phyloP scores from a whole-genome alignment of 2,797 vertebrate species.

The Pangasius krempfi region DNA sequence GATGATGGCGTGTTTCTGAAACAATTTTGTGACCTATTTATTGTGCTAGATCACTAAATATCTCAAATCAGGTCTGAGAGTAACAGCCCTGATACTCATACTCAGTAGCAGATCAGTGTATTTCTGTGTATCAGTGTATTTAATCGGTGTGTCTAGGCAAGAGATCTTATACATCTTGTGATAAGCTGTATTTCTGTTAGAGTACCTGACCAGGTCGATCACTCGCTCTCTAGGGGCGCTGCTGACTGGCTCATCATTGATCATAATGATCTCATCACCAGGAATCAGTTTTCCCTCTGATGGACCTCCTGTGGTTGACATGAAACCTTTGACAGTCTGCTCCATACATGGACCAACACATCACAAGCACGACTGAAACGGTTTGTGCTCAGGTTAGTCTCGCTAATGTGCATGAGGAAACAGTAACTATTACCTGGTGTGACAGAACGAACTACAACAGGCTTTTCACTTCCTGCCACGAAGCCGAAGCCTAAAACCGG shows the following conservation, averaged over 20 bases:
- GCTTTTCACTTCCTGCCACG: slow-evolving; percentile 98
- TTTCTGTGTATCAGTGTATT: neutral
- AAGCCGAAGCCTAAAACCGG: slow-evolving; percentile 98
- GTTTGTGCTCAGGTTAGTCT: neutral
- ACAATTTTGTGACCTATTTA: neutral
- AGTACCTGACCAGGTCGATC: slow-evolving; percentile 97
- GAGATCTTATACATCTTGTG: neutral
- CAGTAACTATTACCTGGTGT: slow-evolving; percentile 26
- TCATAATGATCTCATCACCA: slow-evolving; percentile 98
- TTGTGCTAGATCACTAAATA: neutral
- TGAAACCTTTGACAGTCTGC: neutral
- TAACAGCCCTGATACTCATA: neutral
- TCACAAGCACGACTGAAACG: neutral
- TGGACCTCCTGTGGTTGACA: slow-evolving; percentile 82
- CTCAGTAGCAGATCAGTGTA: neutral
- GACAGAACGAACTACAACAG: slow-evolving; percentile 93
- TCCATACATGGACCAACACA: neutral
- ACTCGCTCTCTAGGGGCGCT: slow-evolving; percentile 94
- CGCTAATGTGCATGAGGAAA: neutral
- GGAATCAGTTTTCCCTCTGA: slow-evolving; percentile 96
- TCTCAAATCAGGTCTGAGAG: neutral
- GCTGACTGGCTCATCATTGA: slow-evolving; percentile 94
- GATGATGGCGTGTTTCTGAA: neutral
- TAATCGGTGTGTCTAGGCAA: neutral
- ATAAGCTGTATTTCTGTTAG: neutral